Base-by-base conservation (phyloP, 1,140 invertebrate genomes). In the Caenorhabditis latens region DNA sequence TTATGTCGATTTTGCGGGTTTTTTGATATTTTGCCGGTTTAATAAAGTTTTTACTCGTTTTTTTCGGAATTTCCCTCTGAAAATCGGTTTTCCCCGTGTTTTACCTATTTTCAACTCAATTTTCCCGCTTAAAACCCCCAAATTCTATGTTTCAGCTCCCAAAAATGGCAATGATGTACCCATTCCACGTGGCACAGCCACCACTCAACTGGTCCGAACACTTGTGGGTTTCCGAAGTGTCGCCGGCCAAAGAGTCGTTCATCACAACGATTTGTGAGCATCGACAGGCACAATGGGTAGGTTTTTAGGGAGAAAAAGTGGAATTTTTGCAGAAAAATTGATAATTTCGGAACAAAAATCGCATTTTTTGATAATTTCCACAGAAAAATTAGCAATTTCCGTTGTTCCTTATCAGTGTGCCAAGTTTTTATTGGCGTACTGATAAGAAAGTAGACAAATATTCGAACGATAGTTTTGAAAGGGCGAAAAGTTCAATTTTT, bases 101-200 rank as follows among this genome's bases (percentile, higher is more conserved):
- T 53, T 53, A 14, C 19, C n/a, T 8, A n/a, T 63, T 32, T 40
- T 63, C 8, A 21, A 9, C 8, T 40, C 40, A 40, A 40, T 63
- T 14, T 14, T 63, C 11, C 2, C 24, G 8, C 7, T 2, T 63
- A 9, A 14, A 11, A 9, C 3, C 16, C 16, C 3, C 3, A 53
- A 53, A 11, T 48, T 79, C 43, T 32, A 24, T 32, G 8, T 32
- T 32, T 57, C 53, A n/a, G n/a, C 21, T 79, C 48, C 48, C 19
- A n/a, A 63, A 13, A 50, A 85, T 85, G 84, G 63, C 84, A 6
- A 40, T 85, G 67, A 85, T 85, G 84, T 85, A 61, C 53, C 84
- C 84, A 9, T 46, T 85, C 63, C 84, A 85, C 46, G 84, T 85
- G 14, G 63, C 84, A n/a, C 46, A 75, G 13, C 63, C 67, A 8